phyloP scores from a whole-genome alignment of 35 echinoderm and acorn worm species.

The Heliocidaris tuberculata region DNA sequence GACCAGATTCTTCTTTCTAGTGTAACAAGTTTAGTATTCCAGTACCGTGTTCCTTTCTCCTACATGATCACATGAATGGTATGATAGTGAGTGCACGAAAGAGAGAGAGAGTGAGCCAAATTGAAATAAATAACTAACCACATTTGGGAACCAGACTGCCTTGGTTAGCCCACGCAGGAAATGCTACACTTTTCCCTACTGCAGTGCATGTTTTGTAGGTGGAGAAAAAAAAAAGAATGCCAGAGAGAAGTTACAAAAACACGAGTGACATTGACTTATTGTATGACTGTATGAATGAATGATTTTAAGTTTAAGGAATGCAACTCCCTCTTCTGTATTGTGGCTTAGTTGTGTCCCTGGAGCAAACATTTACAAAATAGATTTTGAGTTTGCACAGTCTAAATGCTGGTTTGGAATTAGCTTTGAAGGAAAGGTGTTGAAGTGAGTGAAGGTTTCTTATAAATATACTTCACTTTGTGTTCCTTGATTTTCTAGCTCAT shows the following conservation, averaged over 20 bases:
- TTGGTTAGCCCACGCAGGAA: not conserved
- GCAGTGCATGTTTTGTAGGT: not conserved
- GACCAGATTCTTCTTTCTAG: not conserved
- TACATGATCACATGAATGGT: not conserved
- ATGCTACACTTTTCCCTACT: not conserved
- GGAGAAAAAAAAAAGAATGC: not conserved
- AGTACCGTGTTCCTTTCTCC: not conserved
- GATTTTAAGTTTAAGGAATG: not conserved
- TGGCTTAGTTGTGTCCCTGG: not conserved
- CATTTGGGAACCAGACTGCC: not conserved
- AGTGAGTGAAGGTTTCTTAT: not conserved
- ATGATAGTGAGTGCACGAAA: not conserved
- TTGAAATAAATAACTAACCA: not conserved
- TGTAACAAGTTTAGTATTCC: not conserved
- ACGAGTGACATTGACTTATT: not conserved
- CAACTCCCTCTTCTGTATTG: not conserved
- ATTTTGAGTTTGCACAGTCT: not conserved
- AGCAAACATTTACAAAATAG: conserved; percentile 11
- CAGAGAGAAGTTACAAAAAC: not conserved
- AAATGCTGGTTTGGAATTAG: not conserved
- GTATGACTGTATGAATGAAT: conserved; percentile 18
- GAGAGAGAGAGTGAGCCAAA: not conserved
- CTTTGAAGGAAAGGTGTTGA: not conserved
- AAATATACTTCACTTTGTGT: not conserved
- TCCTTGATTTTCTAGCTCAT: not conserved